These are phyloP conservation scores for Hozukius guyotensis DNA, from an alignment of 2,797 vertebrate species.

Conservation along the genomic window DNA sequence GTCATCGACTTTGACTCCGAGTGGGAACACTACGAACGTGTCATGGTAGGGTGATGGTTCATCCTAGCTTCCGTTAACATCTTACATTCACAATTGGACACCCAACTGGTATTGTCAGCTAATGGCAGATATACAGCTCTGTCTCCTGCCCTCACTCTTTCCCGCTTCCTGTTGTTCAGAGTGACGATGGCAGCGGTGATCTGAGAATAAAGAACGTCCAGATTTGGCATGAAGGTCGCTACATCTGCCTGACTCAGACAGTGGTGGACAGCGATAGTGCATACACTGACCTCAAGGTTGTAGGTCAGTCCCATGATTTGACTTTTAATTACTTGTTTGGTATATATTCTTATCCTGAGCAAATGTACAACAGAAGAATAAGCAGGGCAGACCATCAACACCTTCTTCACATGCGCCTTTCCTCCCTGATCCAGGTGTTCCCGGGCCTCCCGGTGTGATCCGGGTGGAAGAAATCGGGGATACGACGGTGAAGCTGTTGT, in stretches of 20 bases:
- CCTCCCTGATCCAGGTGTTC: slow-evolving; percentile 55
- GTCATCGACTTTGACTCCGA: slow-evolving; percentile 92
- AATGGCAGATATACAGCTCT: not conserved
- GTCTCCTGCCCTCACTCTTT: not conserved
- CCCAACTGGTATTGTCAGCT: not conserved
- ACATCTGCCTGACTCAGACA: slow-evolving; percentile 93
- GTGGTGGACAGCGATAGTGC: slow-evolving; percentile 93
- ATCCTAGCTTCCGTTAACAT: not conserved
- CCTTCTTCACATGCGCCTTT: not conserved
- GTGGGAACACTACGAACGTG: slow-evolving; percentile 89
- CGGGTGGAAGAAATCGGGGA: slow-evolving; percentile 90
- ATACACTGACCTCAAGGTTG: slow-evolving; percentile 91
- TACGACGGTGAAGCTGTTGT: slow-evolving; percentile 90
- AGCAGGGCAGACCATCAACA: not conserved
- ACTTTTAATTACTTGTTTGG: not conserved
- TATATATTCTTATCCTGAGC: not conserved
- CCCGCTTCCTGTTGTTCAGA: slow-evolving; percentile 49
- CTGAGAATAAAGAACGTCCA: slow-evolving; percentile 91
- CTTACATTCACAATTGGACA: not conserved
- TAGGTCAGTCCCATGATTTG: slow-evolving; percentile 84
- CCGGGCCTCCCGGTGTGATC: slow-evolving; percentile 92
- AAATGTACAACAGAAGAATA: not conserved
- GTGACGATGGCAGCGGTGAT: slow-evolving; percentile 87
- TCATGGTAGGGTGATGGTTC: slow-evolving; percentile 82
- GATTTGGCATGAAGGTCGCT: slow-evolving; percentile 91